Percentiles rank a stretch among this genome's conserved stretches.
These are phyloP conservation scores for Triplophysa bombifrons DNA, from an alignment of 2,797 vertebrate species.

Conservation along the genomic window DNA sequence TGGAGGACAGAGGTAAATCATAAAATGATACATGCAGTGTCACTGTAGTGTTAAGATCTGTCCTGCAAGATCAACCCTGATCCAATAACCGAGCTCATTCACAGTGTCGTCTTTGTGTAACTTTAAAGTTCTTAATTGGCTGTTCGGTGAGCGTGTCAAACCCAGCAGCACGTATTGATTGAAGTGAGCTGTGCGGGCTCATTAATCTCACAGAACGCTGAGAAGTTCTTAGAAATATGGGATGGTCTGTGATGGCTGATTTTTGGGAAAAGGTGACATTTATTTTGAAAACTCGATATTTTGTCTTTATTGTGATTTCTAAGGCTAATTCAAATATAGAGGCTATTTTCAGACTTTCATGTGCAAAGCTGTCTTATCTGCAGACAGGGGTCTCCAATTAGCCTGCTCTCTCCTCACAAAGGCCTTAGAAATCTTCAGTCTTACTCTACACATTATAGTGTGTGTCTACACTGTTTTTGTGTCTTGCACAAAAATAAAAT, in stretches of 20 bases:
- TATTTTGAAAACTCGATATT: constrained; percentile 41
- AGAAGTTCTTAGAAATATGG: constrained; percentile 47
- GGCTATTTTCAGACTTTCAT: constrained; percentile 50
- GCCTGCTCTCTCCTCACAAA: constrained; percentile 49
- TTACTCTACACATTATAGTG: constrained; percentile 13
- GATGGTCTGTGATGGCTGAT: constrained; percentile 43
- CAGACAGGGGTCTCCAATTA: constrained; percentile 62
- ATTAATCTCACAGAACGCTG: constrained; percentile 48
- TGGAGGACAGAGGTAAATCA: constrained; percentile 38
- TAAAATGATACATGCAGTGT: constrained; percentile 18
- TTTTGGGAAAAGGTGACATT: constrained; percentile 55
- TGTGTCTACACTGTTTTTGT: not conserved
- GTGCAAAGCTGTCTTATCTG: constrained; percentile 29
- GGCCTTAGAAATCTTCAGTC: constrained; percentile 44
- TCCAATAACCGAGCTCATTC: constrained; percentile 25
- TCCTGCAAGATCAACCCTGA: not conserved
- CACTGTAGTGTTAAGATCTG: not conserved
- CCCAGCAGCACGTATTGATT: constrained; percentile 27
- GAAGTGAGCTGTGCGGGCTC: constrained; percentile 32
- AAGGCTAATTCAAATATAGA: constrained; percentile 30
- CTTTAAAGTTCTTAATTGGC: constrained; percentile 19
- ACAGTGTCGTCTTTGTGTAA: not conserved
- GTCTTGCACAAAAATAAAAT: not conserved
- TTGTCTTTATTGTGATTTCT: constrained; percentile 29
- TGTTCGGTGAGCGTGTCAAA: not conserved